Conservation (phyloP, 1,140 invertebrate genomes). For the Meloidogyne exigua region DNA sequence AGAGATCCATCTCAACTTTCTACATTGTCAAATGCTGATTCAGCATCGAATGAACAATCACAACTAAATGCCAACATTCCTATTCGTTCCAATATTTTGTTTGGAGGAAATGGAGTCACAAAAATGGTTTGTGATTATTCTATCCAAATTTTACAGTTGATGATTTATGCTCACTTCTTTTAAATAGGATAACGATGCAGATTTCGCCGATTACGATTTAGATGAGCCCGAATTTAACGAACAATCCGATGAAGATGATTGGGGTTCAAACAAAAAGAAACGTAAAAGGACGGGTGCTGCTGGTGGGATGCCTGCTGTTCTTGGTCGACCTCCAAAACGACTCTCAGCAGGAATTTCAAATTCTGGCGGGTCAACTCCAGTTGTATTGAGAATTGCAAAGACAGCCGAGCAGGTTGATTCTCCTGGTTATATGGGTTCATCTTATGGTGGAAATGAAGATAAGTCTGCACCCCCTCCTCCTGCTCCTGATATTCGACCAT, state of each 20-base stretch:
- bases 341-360: background rate
- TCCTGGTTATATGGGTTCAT: slow-evolving; percentile 10
- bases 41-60: background rate
- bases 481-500: slow-evolving; percentile 26
- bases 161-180: too few species aligned
- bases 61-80: background rate
- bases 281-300: slow-evolving; percentile 35
- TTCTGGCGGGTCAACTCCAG: too few species aligned
- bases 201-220: slow-evolving; percentile 38
- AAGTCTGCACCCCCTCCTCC: background rate
- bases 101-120: slow-evolving; percentile 16
- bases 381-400: background rate
- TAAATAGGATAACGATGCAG: slow-evolving; percentile 36
- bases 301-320: background rate
- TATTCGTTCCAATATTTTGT: background rate
- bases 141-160: too few species aligned
- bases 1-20: background rate
- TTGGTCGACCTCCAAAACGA: background rate
- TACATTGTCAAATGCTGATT: slow-evolving; percentile 28
- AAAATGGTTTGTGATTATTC: slow-evolving; percentile 11
- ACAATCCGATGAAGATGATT: slow-evolving; percentile 46
- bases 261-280: slow-evolving; percentile 40
- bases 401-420: slow-evolving; percentile 5
- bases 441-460: background rate
- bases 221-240: slow-evolving; percentile 40